Conservation (phyloP, 2,797 vertebrate species). For the Pseudochromis fuscus region DNA sequence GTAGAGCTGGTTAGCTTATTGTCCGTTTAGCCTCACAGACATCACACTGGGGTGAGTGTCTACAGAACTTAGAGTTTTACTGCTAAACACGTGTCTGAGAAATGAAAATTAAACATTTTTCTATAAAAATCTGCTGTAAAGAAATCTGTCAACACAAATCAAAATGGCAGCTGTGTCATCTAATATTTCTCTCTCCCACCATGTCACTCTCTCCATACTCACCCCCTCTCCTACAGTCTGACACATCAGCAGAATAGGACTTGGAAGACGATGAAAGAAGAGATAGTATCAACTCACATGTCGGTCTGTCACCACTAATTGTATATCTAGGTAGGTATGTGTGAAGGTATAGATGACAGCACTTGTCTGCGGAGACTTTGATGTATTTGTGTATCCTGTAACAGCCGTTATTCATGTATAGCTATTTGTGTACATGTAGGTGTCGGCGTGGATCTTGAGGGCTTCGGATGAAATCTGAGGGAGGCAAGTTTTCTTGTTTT, state of each 20-base stretch:
- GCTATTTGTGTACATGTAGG: slow-evolving; percentile 1
- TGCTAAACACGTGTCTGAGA: slow-evolving; percentile 25
- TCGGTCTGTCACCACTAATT: slow-evolving; percentile 13
- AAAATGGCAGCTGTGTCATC: slow-evolving; percentile 25
- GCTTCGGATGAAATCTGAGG: slow-evolving; percentile 50
- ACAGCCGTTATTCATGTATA: background rate
- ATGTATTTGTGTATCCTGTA: background rate
- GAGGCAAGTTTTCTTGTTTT: slow-evolving; percentile 64
- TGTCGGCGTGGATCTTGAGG: slow-evolving; percentile 43
- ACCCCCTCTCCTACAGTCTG: slow-evolving; percentile 32
- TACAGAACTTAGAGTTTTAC: background rate
- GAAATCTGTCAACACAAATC: slow-evolving; percentile 20
- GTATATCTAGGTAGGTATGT: slow-evolving; percentile 2
- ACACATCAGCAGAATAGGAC: slow-evolving; percentile 40
- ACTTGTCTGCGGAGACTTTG: background rate
- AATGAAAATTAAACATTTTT: slow-evolving; percentile 33
- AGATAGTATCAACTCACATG: slow-evolving; percentile 18
- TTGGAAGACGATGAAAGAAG: slow-evolving; percentile 11
- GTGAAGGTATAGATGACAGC: background rate
- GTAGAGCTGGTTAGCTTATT: slow-evolving; percentile 39
- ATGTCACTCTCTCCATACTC: slow-evolving; percentile 23
- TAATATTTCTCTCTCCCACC: slow-evolving; percentile 12
- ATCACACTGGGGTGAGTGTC: slow-evolving; percentile 5
- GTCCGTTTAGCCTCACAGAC: slow-evolving; percentile 27
- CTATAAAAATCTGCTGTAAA: slow-evolving; percentile 11